These are phyloP conservation scores for Scomber colias DNA, from an alignment of 2,113 vertebrate genomes.

Conservation along the genomic window DNA sequence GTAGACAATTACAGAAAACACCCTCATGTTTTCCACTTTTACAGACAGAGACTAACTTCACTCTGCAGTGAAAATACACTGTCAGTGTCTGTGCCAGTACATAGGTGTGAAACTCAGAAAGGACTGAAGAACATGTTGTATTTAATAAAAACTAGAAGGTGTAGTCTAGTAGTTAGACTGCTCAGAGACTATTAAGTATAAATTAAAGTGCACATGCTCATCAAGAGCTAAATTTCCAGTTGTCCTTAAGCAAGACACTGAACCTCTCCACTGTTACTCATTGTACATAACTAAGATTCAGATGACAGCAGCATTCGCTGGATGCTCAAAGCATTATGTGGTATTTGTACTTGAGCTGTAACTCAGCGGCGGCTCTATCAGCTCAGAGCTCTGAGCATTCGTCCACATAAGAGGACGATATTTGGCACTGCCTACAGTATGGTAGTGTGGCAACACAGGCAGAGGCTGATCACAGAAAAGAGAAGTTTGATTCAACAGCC, in stretches of 20 bases:
- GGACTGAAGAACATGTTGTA: too few relatives aligned
- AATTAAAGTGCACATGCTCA: not conserved
- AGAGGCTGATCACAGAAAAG: slow-evolving; percentile 29
- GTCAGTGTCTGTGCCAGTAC: too few relatives aligned
- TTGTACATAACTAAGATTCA: slow-evolving; percentile 27
- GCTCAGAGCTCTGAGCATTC: slow-evolving; percentile 37
- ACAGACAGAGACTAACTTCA: not conserved
- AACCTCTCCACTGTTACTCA: slow-evolving; percentile 23
- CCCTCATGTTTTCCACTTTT: not conserved
- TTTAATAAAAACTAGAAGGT: not conserved
- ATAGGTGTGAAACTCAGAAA: too few relatives aligned
- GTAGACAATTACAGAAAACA: not conserved
- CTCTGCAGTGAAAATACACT: not conserved
- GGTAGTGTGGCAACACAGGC: slow-evolving; percentile 14
- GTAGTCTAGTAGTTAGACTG: not conserved
- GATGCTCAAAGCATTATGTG: slow-evolving; percentile 49
- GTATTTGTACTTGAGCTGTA: slow-evolving; percentile 51
- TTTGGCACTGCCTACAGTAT: slow-evolving; percentile 41
- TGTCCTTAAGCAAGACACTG: slow-evolving; percentile 11
- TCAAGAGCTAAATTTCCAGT: not conserved
- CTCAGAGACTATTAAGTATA: not conserved
- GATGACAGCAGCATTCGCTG: slow-evolving; percentile 38
- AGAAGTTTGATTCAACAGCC: slow-evolving; percentile 50
- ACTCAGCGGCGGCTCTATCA: slow-evolving; percentile 24
- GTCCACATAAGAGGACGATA: slow-evolving; percentile 19